Evolutionary conservation across 2,888 invertebrate genomes (phyloP).

Genomic region (Eupeodes luniger): DNA sequence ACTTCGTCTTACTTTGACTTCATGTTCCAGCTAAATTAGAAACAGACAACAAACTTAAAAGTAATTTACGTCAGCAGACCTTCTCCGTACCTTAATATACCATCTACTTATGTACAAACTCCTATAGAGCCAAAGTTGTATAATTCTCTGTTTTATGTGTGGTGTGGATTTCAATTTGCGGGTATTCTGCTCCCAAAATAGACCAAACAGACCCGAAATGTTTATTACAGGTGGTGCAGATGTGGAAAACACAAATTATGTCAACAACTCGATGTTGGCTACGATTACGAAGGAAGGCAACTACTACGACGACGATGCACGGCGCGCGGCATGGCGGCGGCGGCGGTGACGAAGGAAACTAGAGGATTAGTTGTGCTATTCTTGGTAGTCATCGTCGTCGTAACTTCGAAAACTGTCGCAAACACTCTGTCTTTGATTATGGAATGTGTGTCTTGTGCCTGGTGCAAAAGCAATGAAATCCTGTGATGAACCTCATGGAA

Average conservation of each 20-base stretch:
- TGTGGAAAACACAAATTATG: conserved; percentile 15
- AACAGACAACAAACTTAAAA: conserved; percentile 6
- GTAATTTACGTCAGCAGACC: conserved; percentile 4
- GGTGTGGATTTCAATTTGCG: conserved; percentile 18
- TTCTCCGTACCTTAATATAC: not conserved
- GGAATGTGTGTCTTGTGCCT: not conserved
- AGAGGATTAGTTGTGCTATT: not conserved
- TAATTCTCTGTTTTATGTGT: conserved; percentile 1
- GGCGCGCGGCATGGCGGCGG: too few species aligned
- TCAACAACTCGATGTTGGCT: conserved; percentile 10
- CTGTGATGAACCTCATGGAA: not conserved
- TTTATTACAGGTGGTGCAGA: conserved; percentile 11
- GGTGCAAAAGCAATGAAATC: not conserved
- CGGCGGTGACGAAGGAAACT: too few species aligned
- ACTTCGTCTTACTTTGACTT: not conserved
- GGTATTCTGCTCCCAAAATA: conserved; percentile 5
- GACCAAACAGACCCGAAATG: conserved; percentile 3
- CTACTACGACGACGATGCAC: not conserved
- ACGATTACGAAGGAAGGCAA: not conserved
- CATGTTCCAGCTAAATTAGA: not conserved
- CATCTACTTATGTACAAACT: not conserved
- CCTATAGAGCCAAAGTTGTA: not conserved
- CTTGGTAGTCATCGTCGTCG: not conserved
- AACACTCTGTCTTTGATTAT: not conserved
- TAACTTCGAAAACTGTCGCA: conserved; percentile 2